Percentiles rank a stretch among this genome's conserved stretches.
These are phyloP conservation scores for Anas acuta DNA, from an alignment of 2,797 vertebrate genomes.

Conservation along the genomic window DNA sequence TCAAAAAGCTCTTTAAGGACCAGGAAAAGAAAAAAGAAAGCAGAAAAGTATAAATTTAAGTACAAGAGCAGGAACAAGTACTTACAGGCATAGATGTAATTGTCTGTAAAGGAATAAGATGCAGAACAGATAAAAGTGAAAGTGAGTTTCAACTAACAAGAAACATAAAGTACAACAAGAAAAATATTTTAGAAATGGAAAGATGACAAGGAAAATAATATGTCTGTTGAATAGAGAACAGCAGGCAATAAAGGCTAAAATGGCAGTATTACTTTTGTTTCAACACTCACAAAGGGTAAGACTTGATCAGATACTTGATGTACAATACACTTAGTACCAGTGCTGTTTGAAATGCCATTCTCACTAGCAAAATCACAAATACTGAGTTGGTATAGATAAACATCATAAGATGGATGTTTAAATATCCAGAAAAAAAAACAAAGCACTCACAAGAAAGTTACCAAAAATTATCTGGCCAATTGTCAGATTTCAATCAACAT, in stretches of 20 bases:
- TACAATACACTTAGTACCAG: not conserved
- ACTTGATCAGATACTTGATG: not conserved
- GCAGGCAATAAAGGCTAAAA: not conserved
- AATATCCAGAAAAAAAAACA: not conserved
- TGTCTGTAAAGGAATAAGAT: not conserved
- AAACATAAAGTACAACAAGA: not conserved
- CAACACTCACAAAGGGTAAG: not conserved
- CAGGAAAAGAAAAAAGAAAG: not conserved
- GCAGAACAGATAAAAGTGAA: not conserved
- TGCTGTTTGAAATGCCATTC: not conserved
- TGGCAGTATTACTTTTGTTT: not conserved
- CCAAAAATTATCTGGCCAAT: not conserved
- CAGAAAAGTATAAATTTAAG: not conserved
- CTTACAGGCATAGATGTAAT: not conserved
- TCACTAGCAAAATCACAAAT: not conserved
- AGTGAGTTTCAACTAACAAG: not conserved
- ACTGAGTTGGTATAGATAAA: not conserved
- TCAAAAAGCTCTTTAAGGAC: conserved; percentile 6
- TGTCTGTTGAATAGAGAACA: not conserved
- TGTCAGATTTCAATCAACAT: not conserved
- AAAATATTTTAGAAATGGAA: not conserved
- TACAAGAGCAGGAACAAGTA: not conserved
- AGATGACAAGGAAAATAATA: not conserved
- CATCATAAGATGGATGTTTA: not conserved
- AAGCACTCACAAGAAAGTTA: not conserved